These are phyloP conservation scores for Protonemura montana DNA, from an alignment of 2,888 invertebrate species.

Conservation along the genomic window DNA sequence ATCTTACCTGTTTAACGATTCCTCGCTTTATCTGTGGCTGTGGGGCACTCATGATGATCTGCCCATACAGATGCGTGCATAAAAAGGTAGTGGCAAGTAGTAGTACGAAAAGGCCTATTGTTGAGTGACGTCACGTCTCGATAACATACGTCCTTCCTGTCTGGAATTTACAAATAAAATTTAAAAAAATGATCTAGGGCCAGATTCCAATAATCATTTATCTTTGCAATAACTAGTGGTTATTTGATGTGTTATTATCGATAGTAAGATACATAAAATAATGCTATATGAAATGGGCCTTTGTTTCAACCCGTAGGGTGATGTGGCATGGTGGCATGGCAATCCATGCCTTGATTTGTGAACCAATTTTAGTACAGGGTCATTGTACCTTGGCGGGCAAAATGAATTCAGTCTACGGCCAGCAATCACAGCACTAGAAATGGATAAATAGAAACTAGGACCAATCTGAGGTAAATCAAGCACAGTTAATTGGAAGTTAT, in stretches of 20 bases:
- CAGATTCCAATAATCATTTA: not conserved
- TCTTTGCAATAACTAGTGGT: not conserved
- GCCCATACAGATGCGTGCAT: slow-evolving; percentile 51
- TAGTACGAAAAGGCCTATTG: slow-evolving; percentile 16
- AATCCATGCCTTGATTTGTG: not conserved
- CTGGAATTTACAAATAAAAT: slow-evolving; percentile 15
- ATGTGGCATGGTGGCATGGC: slow-evolving; percentile 38
- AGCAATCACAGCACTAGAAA: too few relatives aligned
- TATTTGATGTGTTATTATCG: not conserved
- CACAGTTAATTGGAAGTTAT: too few relatives aligned
- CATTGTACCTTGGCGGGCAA: slow-evolving; percentile 30
- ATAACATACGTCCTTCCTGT: slow-evolving; percentile 39
- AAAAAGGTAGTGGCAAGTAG: slow-evolving; percentile 46
- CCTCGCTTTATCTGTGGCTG: slow-evolving; percentile 63
- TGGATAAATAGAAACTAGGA: too few relatives aligned
- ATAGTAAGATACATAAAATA: not conserved
- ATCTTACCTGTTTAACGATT: slow-evolving; percentile 68
- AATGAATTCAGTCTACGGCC: too few relatives aligned
- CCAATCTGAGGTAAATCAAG: too few relatives aligned
- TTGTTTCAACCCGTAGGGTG: not conserved
- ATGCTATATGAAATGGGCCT: slow-evolving; percentile 9
- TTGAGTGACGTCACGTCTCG: slow-evolving; percentile 48
- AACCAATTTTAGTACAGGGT: slow-evolving; percentile 32
- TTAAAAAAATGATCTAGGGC: not conserved
- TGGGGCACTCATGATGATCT: slow-evolving; percentile 56